A percentile compares a stretch with the other conserved stretches of the same genome.
Conservation (phyloP, 2,888 invertebrate genomes). For the Oxycera nigricornis region DNA sequence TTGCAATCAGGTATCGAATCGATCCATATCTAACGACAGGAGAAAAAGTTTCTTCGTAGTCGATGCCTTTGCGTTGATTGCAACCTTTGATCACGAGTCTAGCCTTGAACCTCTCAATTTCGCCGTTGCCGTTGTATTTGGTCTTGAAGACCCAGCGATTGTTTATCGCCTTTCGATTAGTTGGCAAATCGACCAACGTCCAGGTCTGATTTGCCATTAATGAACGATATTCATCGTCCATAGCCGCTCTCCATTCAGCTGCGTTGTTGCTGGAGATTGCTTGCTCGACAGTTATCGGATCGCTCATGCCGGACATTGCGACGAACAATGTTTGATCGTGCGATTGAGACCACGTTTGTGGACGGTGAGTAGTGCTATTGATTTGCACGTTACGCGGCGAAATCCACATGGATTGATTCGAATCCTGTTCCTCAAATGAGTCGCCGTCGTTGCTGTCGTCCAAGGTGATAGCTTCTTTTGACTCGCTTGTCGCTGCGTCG, state of each 20-base stretch:
- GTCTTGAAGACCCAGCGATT: constrained; percentile 41
- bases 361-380: not conserved
- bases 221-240: not conserved
- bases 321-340: constrained; percentile 18
- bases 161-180: constrained; percentile 43
- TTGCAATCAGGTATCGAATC: constrained; percentile 23
- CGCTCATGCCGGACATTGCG: constrained; percentile 14
- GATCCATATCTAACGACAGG: constrained; percentile 10
- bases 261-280: too few relatives aligned
- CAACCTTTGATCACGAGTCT: constrained; percentile 35
- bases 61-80: not conserved
- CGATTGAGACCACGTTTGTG: not conserved
- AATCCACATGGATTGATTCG: too few relatives aligned
- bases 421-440: too few relatives aligned
- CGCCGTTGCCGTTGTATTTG: constrained; percentile 33
- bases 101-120: constrained; percentile 38
- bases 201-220: not conserved
- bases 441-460: too few relatives aligned
- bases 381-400: not conserved
- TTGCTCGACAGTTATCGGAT: constrained; percentile 15
- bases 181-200: constrained; percentile 30
- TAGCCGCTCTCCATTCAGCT: not conserved
- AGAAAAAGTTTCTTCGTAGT: not conserved
- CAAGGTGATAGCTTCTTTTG: too few relatives aligned
- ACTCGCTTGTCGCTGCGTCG: too few relatives aligned